phyloP scores from a whole-genome alignment of 2,797 vertebrate genomes.

The Buphagus erythrorhynchus region DNA sequence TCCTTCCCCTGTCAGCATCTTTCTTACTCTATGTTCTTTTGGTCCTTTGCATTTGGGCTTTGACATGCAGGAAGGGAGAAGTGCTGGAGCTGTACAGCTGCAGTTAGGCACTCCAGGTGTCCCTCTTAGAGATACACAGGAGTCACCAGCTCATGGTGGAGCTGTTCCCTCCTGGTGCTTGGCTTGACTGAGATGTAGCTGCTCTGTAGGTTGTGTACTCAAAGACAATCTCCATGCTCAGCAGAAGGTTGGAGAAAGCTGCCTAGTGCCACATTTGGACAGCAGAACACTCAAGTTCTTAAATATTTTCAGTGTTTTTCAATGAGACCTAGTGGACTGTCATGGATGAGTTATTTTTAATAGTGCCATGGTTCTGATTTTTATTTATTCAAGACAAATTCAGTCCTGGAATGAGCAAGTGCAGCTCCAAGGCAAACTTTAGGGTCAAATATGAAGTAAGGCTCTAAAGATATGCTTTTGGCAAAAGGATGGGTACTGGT shows the following conservation, averaged over 20 bases:
- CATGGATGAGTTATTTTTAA: background rate
- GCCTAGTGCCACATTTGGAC: background rate
- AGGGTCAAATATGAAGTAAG: background rate
- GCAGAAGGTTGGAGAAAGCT: background rate
- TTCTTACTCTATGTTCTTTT: accelerated
- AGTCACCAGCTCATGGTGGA: background rate
- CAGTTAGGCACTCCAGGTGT: background rate
- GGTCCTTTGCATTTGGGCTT: background rate
- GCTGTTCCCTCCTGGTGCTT: background rate
- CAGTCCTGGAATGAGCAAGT: background rate
- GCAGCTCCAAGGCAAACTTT: background rate
- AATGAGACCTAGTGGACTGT: background rate
- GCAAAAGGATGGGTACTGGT: background rate
- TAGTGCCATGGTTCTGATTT: background rate
- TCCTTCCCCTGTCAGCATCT: background rate
- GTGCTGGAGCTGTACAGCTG: background rate
- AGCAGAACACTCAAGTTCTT: background rate
- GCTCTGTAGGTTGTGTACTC: background rate
- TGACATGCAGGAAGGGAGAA: background rate
- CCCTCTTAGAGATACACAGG: background rate
- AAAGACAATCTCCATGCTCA: background rate
- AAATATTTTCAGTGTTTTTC: background rate
- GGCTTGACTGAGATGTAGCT: background rate
- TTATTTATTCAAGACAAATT: background rate
- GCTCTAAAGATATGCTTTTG: background rate